Percentiles rank a stretch among this genome's conserved stretches.
These are phyloP conservation scores for Drosophila fulvimacula DNA, from an alignment of 2,888 invertebrate genomes.

Conservation along the genomic window DNA sequence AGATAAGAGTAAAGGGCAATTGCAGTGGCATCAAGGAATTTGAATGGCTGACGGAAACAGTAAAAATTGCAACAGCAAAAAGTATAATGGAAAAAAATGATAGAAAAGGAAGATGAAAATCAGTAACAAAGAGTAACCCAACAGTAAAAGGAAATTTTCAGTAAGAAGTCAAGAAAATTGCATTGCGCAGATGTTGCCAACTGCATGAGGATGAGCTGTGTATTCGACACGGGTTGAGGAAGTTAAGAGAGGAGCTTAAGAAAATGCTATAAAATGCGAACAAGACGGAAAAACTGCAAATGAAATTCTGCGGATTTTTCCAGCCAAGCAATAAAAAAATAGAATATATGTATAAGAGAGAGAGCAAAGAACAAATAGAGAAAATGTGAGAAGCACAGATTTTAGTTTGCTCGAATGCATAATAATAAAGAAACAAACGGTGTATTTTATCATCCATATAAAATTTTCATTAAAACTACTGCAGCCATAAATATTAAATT, in stretches of 20 bases:
- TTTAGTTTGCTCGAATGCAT: conserved; percentile 1
- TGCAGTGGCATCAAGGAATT: conserved; percentile 48
- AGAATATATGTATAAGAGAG: conserved; percentile 34
- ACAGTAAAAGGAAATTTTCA: conserved; percentile 51
- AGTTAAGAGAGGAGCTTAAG: conserved; percentile 56
- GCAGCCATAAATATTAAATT: conserved; percentile 72
- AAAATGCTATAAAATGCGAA: conserved; percentile 75
- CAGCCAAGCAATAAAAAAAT: conserved; percentile 56
- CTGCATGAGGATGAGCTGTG: conserved; percentile 28
- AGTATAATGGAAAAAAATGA: conserved; percentile 3
- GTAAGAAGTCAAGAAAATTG: conserved; percentile 67
- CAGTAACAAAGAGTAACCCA: conserved; percentile 31
- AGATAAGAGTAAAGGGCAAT: conserved; percentile 11
- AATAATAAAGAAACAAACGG: neutral
- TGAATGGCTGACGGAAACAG: conserved; percentile 39
- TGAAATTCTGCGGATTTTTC: conserved; percentile 66
- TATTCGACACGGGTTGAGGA: conserved; percentile 39
- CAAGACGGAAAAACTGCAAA: conserved; percentile 72
- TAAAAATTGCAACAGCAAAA: conserved; percentile 29
- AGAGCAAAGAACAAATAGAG: conserved; percentile 13
- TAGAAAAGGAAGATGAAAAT: conserved; percentile 19
- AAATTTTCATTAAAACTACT: conserved; percentile 40
- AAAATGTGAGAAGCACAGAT: neutral
- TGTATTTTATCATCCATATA: conserved; percentile 29
- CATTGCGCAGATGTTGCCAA: conserved; percentile 80